phyloP scores from a whole-genome alignment of 1,140 invertebrate genomes.

The Pantala flavescens region DNA sequence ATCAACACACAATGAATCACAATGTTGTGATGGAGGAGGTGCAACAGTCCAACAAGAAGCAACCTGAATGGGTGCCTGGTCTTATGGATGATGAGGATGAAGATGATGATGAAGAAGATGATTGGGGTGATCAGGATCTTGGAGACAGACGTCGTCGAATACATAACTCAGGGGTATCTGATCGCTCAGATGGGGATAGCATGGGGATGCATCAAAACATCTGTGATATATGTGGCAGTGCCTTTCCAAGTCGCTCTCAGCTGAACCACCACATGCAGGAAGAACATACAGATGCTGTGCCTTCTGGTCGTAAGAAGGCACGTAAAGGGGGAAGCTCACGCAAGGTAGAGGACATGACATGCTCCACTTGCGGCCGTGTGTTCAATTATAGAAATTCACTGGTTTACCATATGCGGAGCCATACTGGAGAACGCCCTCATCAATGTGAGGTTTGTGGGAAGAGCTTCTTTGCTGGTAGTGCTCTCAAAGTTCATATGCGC shows the following conservation, averaged over 20 bases:
- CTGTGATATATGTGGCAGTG: slow-evolving; percentile 30
- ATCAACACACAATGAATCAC: slow-evolving; percentile 13
- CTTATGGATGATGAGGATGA: slow-evolving; percentile 21
- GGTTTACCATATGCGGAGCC: slow-evolving; percentile 70
- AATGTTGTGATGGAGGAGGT: not conserved
- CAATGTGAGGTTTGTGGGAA: slow-evolving; percentile 73
- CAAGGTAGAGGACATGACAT: slow-evolving; percentile 37
- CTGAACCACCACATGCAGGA: slow-evolving; percentile 28
- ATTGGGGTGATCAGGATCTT: not conserved
- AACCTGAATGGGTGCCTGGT: not conserved
- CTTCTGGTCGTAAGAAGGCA: slow-evolving; percentile 6
- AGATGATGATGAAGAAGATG: slow-evolving; percentile 21
- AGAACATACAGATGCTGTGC: slow-evolving; percentile 24
- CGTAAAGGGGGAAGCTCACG: slow-evolving; percentile 14
- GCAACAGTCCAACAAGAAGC: not conserved
- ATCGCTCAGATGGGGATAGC: slow-evolving; percentile 24
- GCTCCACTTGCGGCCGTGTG: slow-evolving; percentile 56
- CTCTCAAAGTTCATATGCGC: slow-evolving; percentile 63
- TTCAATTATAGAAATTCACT: slow-evolving; percentile 75
- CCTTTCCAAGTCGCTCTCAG: slow-evolving; percentile 27
- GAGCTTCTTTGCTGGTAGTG: slow-evolving; percentile 66
- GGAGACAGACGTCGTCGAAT: slow-evolving; percentile 26
- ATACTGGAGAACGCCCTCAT: slow-evolving; percentile 63
- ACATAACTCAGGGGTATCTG: slow-evolving; percentile 35
- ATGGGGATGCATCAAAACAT: slow-evolving; percentile 23